phyloP scores from a whole-genome alignment of 2,888 invertebrate species.

The Halictus ligatus region DNA sequence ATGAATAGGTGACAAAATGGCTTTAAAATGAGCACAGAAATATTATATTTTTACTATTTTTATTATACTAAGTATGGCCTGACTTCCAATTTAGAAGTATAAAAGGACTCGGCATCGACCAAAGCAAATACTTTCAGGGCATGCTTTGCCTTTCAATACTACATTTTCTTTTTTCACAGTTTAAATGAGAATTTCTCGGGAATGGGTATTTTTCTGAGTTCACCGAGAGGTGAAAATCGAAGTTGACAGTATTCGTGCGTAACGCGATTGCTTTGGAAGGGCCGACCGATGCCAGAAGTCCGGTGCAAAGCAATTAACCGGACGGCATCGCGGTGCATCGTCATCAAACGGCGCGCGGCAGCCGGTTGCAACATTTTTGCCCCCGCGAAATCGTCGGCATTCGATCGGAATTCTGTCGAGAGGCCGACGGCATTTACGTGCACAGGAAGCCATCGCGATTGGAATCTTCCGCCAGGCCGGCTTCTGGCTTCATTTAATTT shows the following conservation, averaged over 20 bases:
- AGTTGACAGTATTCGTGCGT: neutral
- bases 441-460: constrained; percentile 61
- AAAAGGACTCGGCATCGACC: no score
- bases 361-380: constrained; percentile 58
- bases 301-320: constrained; percentile 55
- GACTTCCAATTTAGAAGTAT: no score
- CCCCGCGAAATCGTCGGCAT: constrained; percentile 58
- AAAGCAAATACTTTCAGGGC: no score
- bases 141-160: no score
- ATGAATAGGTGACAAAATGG: neutral
- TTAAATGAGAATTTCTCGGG: neutral
- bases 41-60: no score
- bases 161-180: no score
- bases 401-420: constrained; percentile 61
- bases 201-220: neutral
- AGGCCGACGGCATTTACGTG: constrained; percentile 49
- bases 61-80: no score
- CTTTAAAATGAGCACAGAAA: neutral
- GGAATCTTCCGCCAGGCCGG: constrained; percentile 55
- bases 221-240: neutral
- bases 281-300: constrained; percentile 16
- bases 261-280: neutral
- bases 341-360: constrained; percentile 45
- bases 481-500: constrained; percentile 54
- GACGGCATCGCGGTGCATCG: constrained; percentile 54